Conservation (phyloP, 2,797 vertebrate species). For the Telmatherina bonti region DNA sequence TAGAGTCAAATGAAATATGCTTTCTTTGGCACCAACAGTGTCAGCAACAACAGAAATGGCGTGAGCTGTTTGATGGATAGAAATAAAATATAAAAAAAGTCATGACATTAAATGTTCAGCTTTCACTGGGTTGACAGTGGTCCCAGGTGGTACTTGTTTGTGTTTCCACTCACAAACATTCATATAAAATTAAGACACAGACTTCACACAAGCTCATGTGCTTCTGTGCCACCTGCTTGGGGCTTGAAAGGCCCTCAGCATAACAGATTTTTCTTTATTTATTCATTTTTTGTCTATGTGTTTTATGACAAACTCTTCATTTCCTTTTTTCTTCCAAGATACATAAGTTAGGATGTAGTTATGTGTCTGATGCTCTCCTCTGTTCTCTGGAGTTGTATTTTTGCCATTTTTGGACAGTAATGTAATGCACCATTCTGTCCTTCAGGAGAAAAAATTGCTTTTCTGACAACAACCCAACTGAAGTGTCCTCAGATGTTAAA, state of each 20-base stretch:
- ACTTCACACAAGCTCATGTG: conserved; percentile 21
- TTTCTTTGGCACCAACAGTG: neutral
- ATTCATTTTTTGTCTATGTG: neutral
- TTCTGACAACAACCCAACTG: conserved; percentile 15
- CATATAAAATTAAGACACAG: conserved; percentile 19
- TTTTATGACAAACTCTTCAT: neutral
- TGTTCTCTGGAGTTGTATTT: neutral
- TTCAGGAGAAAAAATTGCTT: conserved; percentile 8
- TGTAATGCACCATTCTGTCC: neutral
- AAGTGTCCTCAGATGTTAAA: conserved; percentile 20
- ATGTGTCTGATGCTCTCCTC: neutral
- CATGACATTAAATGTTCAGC: neutral
- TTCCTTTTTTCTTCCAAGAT: neutral
- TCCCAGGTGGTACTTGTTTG: conserved; percentile 21
- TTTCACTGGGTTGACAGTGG: neutral
- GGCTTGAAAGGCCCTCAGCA: neutral
- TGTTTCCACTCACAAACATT: conserved; percentile 3
- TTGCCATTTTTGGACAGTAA: conserved; percentile 7
- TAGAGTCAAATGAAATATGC: neutral
- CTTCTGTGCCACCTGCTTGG: neutral
- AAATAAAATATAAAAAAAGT: neutral
- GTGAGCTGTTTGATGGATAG: neutral
- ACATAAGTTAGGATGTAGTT: neutral
- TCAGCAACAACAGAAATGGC: too few relatives aligned
- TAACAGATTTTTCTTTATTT: neutral